These are phyloP conservation scores for Leucoma salicis DNA, from an alignment of 2,888 invertebrate species.

Conservation along the genomic window DNA sequence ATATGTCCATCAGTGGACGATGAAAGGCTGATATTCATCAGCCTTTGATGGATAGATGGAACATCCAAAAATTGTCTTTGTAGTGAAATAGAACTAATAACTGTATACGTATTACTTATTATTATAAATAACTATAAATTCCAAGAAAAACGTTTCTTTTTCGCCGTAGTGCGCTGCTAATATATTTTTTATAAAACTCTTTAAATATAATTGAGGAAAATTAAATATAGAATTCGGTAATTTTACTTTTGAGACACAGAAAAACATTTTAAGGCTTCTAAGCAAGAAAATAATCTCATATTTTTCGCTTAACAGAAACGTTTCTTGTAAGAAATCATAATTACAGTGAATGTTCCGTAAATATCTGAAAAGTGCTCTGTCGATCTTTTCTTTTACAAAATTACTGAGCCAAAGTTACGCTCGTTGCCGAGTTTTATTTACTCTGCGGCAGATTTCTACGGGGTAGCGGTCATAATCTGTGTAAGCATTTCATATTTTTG, in stretches of 20 bases:
- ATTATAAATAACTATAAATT: too few relatives aligned
- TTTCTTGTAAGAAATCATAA: background rate
- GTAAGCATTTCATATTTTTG: background rate
- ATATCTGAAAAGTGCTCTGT: background rate
- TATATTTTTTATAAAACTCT: too few relatives aligned
- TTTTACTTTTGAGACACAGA: background rate
- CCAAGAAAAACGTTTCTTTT: too few relatives aligned
- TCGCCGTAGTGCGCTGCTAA: too few relatives aligned
- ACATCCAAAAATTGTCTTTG: too few relatives aligned
- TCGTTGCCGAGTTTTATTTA: background rate
- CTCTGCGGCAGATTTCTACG: background rate
- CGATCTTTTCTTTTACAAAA: background rate
- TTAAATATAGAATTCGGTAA: background rate
- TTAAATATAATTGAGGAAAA: background rate
- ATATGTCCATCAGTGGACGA: too few relatives aligned
- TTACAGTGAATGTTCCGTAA: constrained; percentile 8
- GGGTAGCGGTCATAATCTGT: background rate
- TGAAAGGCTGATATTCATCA: too few relatives aligned
- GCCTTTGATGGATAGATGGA: too few relatives aligned
- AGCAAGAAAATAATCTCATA: background rate
- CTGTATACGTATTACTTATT: too few relatives aligned
- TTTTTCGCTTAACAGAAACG: constrained; percentile 1
- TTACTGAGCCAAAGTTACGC: constrained; percentile 2
- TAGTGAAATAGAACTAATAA: too few relatives aligned
- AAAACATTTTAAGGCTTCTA: too few relatives aligned